phyloP scores from a whole-genome alignment of 2,888 invertebrate genomes.

The Meliscaeva auricollis region DNA sequence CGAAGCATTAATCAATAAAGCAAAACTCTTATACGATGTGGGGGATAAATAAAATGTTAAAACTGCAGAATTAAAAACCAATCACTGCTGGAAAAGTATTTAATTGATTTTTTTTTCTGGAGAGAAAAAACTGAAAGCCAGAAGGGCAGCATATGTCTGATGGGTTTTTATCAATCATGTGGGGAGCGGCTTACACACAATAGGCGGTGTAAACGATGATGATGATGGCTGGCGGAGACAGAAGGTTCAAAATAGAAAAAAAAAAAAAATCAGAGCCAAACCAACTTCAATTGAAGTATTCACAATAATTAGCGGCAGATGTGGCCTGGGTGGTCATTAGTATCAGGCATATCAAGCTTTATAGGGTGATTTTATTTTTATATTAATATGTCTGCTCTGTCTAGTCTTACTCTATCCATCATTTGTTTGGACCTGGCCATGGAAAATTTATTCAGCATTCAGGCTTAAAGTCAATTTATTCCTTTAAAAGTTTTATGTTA shows the following conservation, averaged over 20 bases:
- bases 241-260: constrained; percentile 8
- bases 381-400: constrained; percentile 37
- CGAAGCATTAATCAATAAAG: constrained; percentile 55
- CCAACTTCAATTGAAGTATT: constrained; percentile 59
- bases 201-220: constrained; percentile 24
- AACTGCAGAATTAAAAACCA: constrained; percentile 74
- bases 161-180: constrained; percentile 69
- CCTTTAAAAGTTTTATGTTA: no score
- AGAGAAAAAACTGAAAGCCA: constrained; percentile 16
- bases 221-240: constrained; percentile 22
- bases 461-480: no score
- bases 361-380: background rate
- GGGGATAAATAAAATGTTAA: constrained; percentile 42
- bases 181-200: constrained; percentile 48
- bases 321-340: constrained; percentile 73
- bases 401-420: constrained; percentile 2
- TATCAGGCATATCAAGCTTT: background rate
- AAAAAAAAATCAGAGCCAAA: constrained; percentile 35
- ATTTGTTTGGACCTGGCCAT: background rate
- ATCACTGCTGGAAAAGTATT: constrained; percentile 63
- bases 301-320: constrained; percentile 76
- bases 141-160: constrained; percentile 68
- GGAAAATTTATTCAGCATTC: no score
- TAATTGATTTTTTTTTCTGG: constrained; percentile 58
- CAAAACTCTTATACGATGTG: background rate